Base-by-base conservation (phyloP, 2,797 vertebrate species). In the Diplodus puntazzo region DNA sequence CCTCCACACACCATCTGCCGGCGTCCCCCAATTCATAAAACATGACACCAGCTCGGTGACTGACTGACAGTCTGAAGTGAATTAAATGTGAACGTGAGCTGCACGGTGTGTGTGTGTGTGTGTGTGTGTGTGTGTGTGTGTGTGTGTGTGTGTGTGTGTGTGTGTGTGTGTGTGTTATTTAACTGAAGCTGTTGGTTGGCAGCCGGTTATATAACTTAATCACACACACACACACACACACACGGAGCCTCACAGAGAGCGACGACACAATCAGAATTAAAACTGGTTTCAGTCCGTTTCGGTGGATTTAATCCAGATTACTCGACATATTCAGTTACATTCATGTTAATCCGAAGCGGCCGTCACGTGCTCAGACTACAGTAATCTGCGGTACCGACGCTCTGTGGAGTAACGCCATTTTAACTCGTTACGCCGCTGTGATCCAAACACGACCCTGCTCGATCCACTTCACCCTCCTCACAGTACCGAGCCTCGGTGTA, bases 1-100 rank as follows among this genome's bases (percentile, higher is more conserved):
- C 50, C 45, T 43, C 70, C 88, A 77, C 78, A 64, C 87, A 80
- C 94, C 93, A 94, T 95, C 94, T 95, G 94, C 86, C 69, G 82
- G 42, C 91, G 73, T 85, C 85, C 89, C 80, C 86, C 84, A 62
- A 39, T 79, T 71, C 77, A 72, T 83, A 77, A 79, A 77, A 80
- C 82, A 86, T 81, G 88, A 87, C 83, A 76, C 61, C 72, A 65
- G 74, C 20, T 17, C 43, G 46, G 74, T n/a, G 45, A 46, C 30
- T 61, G 75, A 73, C 57, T 74, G 62, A 16, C 1, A 71, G 52
- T 65, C 46, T 17, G 17, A 63, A 25, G 58, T 63, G 63, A 61
- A 73, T 73, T 60, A 45, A 52, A 21, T 58, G 39, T 43, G 61
- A 71, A 63, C 21, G 13, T 17, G 67, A 46, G 18, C 30, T 53